phyloP scores from a whole-genome alignment of 2,113 vertebrate genomes.

The Galeopterus variegatus region DNA sequence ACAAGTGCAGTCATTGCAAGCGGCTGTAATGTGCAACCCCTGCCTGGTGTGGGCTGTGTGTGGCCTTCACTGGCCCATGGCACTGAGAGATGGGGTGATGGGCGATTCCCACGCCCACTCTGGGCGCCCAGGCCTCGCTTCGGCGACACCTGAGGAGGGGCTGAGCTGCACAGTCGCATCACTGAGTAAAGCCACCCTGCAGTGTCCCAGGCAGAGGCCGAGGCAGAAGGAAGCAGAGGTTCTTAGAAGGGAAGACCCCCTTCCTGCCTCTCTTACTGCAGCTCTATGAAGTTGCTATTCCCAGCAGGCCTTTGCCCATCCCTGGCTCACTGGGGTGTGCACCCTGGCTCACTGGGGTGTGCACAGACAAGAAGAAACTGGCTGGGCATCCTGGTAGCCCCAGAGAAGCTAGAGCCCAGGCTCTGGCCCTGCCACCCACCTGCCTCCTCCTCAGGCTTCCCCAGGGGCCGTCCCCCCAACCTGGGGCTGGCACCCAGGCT shows the following conservation, averaged over 20 bases:
- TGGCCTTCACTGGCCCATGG: neutral
- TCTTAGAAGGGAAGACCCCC: neutral
- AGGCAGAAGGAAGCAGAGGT: neutral
- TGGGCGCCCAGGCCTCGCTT: neutral
- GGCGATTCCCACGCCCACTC: neutral
- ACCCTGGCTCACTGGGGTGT: neutral
- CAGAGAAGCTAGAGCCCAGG: neutral
- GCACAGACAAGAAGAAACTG: neutral
- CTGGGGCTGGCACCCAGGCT: no score
- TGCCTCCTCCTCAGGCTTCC: neutral
- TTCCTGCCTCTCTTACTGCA: neutral
- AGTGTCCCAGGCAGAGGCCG: neutral
- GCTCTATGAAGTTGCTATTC: neutral
- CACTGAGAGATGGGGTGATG: neutral
- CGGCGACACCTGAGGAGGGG: neutral
- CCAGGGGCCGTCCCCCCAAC: neutral
- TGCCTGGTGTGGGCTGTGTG: neutral
- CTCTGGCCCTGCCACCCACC: neutral
- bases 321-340: neutral
- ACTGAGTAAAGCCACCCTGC: neutral
- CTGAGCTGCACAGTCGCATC: accelerated
- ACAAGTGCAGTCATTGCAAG: no score
- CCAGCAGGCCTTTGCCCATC: neutral
- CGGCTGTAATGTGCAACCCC: neutral
- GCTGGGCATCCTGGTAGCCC: neutral